Base-by-base conservation (phyloP, 2,888 invertebrate species). In the Strigamia maritima region DNA sequence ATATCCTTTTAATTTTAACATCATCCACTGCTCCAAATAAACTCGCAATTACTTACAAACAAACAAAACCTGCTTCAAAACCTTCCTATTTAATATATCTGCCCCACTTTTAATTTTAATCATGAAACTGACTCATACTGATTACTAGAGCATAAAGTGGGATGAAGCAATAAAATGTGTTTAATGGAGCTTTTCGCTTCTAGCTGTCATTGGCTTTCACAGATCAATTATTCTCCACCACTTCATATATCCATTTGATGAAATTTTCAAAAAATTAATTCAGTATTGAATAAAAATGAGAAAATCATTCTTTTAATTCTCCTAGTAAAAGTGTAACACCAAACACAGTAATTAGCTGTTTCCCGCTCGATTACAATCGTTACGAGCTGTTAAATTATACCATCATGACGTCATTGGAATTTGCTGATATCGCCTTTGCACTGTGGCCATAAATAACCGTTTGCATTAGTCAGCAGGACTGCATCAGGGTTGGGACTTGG, bases 81-180 rank as follows among this genome's bases (percentile, higher is more conserved):
- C 6, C 8, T 2, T 2, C 19, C 6, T 2, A 49, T n/a, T 16
- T 49, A 16, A 19, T 16, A 44, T 44, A 10, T n/a, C n/a, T 49
- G 49, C n/a, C n/a, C 49, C 49, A 49, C n/a, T 49, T 49, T 49
- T 3, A 14, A n/a, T n/a, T 49, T 49, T n/a, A 49, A 16, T n/a
- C 49, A 19, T 49, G n/a, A 2, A 31, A 49, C 49, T 49, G 16
- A 49, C 49, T 49, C 49, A 16, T 1, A 2, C 19, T n/a, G 49
- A 49, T 49, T 49, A 49, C n/a, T 49, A 49, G 49, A 49, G 49
- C 49, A 49, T 49, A 49, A 49, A 49, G n/a, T 49, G n/a, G 49
- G 49, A 49, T n/a, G 49, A 19, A 49, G 49, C 19, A 49, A 49
- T 49, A 49, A 49, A 49, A 49, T n/a, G 49, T 49, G 49, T 49